Evolutionary conservation across 2,797 vertebrate genomes (phyloP).

Genomic region (Channa striata): DNA sequence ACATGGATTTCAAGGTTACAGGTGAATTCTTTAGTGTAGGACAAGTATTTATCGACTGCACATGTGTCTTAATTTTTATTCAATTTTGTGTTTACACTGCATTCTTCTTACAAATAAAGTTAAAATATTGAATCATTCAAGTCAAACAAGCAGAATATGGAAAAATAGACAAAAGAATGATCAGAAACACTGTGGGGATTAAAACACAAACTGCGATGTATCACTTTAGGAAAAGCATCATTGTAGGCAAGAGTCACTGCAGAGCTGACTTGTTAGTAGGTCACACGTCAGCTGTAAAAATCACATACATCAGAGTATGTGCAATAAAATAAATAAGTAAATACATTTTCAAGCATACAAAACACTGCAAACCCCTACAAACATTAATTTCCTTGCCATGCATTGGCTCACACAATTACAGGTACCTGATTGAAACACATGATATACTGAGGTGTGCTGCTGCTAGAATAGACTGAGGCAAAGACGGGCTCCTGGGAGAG

Average conservation of each 20-base stretch:
- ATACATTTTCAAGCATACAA: constrained; percentile 42
- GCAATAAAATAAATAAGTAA: not conserved
- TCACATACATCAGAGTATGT: constrained; percentile 15
- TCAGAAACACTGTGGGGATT: too few species aligned
- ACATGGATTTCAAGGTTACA: not conserved
- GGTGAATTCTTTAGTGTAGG: not conserved
- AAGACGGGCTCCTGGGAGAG: constrained; percentile 85
- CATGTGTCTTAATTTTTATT: too few species aligned
- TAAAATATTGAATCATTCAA: too few species aligned
- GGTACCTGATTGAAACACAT: constrained; percentile 87
- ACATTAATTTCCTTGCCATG: constrained; percentile 30
- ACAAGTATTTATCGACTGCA: too few species aligned
- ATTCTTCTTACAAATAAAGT: too few species aligned
- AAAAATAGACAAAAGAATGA: too few species aligned
- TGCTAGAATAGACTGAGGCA: constrained; percentile 84
- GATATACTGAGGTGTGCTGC: constrained; percentile 80
- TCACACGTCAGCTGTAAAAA: constrained; percentile 32
- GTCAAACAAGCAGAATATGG: not conserved
- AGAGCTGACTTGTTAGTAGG: constrained; percentile 10
- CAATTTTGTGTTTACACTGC: too few species aligned
- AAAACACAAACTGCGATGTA: constrained; percentile 24
- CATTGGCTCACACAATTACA: constrained; percentile 56
- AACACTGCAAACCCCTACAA: constrained; percentile 54
- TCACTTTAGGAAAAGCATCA: constrained; percentile 12
- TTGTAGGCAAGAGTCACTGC: not conserved